A percentile compares a stretch with the other conserved stretches of the same genome.
Conservation (phyloP, 1,140 invertebrate species). For the Ridgeia piscesae region DNA sequence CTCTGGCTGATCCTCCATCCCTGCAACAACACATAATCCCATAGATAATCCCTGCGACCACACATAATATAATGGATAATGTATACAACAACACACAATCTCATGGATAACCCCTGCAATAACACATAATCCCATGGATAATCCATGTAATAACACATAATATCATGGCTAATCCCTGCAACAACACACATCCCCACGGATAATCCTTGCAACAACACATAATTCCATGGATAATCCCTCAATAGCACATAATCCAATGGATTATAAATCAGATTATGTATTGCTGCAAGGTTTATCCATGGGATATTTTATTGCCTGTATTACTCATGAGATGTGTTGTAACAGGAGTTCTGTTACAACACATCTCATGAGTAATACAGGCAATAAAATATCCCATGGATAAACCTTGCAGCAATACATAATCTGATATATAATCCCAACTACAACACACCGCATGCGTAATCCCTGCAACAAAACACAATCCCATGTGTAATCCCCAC, state of each 20-base stretch:
- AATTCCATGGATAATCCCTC: no score
- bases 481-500: no score
- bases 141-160: neutral
- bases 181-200: no score
- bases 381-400: neutral
- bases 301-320: no score
- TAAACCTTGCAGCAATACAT: neutral
- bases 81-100: neutral
- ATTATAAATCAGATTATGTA: no score
- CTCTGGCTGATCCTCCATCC: neutral
- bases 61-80: neutral
- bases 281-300: no score
- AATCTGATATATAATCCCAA: no score
- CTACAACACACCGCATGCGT: no score
- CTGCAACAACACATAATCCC: neutral
- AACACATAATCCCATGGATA: neutral
- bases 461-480: no score
- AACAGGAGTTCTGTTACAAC: neutral
- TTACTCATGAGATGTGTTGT: no score
- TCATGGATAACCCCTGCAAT: neutral
- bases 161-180: neutral
- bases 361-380: neutral
- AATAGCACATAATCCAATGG: neutral
- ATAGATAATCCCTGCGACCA: neutral
- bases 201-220: no score